Base-by-base conservation (phyloP, 2,113 vertebrate genomes). In the Glaucomys volans region DNA sequence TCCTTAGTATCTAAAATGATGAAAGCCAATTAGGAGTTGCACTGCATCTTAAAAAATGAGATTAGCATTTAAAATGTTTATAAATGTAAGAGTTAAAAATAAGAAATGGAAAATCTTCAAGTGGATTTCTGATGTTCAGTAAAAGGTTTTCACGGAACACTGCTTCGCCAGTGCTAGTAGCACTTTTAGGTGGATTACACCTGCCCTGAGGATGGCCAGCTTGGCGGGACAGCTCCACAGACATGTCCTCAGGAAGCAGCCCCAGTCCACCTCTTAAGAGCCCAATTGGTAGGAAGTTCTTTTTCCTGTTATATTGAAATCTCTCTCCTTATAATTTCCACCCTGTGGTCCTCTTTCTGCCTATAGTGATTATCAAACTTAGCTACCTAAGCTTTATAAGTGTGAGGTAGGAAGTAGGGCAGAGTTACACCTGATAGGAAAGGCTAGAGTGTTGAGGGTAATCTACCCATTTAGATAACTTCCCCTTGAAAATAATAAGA, bases 1-100 rank as follows among this genome's bases (percentile, higher is more conserved):
- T 76, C 44, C 12, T 89, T 85, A 67, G 42, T 75, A 74, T 83
- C 44, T 75, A 64, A 77, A 96, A 95, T 75, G 80, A 50, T 37
- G 20, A 91, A 85, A 95, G 84, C 9, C 67, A 89, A 37, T 54
- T 35, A 54, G 42, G 32, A 47, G 17, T 37, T 83, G 17, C 47
- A 66, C 40, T 77, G 4, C 17, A 50, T 11, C 67, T 91, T 94
- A 24, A 74, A 72, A 94, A 94, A 85, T 35, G 91, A 80, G 50
- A 79, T 66, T 91, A 81, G 32, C 59, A 57, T 95, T 72, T 85
- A 90, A 84, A 93, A 74, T 1, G 8, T 74, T 64, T 74, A 30
- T 84, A 74, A 82, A 64, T 42, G 32, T 20, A 66, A 87, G 44
- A 26, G 7, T 72, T 85, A 85, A 86, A 86, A 86, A 81, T 74